Evolutionary conservation across 2,113 vertebrate genomes (phyloP).

Genomic region (Rhegmatorhina hoffmannsi): DNA sequence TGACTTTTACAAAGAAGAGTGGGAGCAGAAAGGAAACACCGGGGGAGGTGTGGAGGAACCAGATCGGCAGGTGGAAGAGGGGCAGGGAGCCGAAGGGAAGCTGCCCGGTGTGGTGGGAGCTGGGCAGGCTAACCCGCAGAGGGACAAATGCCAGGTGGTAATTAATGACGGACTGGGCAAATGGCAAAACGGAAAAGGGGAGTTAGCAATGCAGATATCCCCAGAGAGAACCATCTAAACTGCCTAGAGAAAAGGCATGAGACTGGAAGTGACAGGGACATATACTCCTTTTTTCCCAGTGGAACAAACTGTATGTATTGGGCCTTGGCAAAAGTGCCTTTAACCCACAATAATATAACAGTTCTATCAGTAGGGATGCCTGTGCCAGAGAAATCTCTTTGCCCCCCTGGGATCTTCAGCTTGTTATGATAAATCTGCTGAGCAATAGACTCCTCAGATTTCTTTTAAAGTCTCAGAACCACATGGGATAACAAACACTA

Average conservation of each 20-base stretch:
- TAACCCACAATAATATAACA: background rate
- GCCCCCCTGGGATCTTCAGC: background rate
- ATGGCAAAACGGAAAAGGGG: background rate
- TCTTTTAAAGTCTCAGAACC: background rate
- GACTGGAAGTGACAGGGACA: background rate
- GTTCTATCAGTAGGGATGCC: background rate
- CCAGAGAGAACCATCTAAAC: background rate
- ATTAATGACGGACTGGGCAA: too few relatives aligned
- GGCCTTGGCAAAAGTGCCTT: background rate
- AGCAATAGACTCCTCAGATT: background rate
- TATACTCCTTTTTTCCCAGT: background rate
- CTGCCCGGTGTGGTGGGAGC: background rate
- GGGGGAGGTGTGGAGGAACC: background rate
- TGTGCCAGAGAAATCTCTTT: rapidly evolving
- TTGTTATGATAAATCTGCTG: background rate
- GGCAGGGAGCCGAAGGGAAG: too few relatives aligned
- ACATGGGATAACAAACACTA: background rate
- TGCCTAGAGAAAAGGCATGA: background rate
- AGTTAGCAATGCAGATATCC: background rate
- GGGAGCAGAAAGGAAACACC: background rate
- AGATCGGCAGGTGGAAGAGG: background rate
- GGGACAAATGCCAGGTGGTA: background rate
- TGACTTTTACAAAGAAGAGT: background rate
- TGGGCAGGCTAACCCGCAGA: background rate
- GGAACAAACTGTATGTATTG: background rate